Evolutionary conservation across 2,797 vertebrate species (phyloP), one percentile per base, ranked within the genome.

Genomic region (Danio tinwini): DNA sequence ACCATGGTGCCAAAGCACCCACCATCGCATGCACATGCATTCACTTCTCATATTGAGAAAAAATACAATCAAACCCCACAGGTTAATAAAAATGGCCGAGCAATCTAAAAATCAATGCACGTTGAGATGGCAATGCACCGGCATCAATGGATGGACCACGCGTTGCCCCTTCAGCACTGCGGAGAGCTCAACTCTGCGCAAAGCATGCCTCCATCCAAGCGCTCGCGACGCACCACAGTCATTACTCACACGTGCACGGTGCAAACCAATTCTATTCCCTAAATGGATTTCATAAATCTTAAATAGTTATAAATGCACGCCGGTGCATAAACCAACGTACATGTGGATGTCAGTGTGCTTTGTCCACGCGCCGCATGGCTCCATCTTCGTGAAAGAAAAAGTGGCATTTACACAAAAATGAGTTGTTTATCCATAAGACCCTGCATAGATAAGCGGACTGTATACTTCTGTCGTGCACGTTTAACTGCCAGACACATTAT

Each of bases 261-360:
- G 69, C 59, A 73, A 56, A 79, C 58, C 69, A 64, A 47, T 64
- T 65, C 77, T 64, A 40, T 39, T 64, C 59, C n/a, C 73, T 63
- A 75, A 75, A 80, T 80, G 61, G 19, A 65, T 80, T 64, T 72
- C 42, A 64, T 73, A 73, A 65, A 73, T 73, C 61, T 73, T 59
- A 65, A 44, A 73, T 65, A 11, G 77, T 47, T 55, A 53, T 63
- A 11, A 62, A 75, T 44, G 56, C 55, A 55, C 49, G 50, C 42
- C 45, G 47, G 72, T 58, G 82, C 72, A 58, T 58, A 79, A 69
- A 74, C 82, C 62, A 68, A 53, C 40, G 77, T 58, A 81, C 84
- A 83, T 78, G 81, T 85, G 81, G 70, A 82, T 71, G 73, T 9
- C 81, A 62, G 47, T 69, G 75, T 68, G 84, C 84, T 81, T 86